Evolutionary conservation across 2,113 vertebrate species (phyloP), one percentile per base, ranked within the genome.

Genomic region (Lampris incognitus): DNA sequence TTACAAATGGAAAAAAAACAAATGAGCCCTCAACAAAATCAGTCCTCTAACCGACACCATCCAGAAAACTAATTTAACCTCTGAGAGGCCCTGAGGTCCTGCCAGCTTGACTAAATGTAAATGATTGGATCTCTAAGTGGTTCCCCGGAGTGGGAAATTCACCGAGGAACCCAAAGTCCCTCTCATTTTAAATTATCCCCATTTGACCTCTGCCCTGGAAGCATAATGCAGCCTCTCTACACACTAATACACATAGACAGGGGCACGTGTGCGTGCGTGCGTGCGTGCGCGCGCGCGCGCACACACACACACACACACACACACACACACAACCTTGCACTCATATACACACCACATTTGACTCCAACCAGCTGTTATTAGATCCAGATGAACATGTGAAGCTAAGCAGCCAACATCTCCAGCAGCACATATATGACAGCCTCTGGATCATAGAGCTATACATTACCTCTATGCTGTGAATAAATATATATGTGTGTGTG

Each of bases 11-110:
- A 24, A 24, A 24, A 24, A 24, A 24, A 24, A 24, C 24, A 82
- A 66, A 69, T 57, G 71, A 71, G 60, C 70, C 78, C 70, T 61
- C 72, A 24, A 66, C 10, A 62, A 76, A 40, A 38, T 10, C 37
- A 39, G 1, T 13, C 44, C 71, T 5, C 38, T 6, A 24, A 7
- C 63, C 59, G 41, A 1, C 5, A 40, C 50, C 56, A 77, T 46
- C 58, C 56, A 76, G 83, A 77, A 84, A 89, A 77, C 75, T 76
- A 88, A 89, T 87, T 80, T 66, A 64, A 68, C 68, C 69, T 82
- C 67, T 57, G 57, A 68, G 80, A 76, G 84, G 71, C 72, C 74
- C 83, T 1, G 55, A 52, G 72, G 57, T 60, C 52, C 66, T 0
- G 6, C 3, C 9, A 75, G 79, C 70, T 70, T 62, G 49, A 40